Evolutionary conservation across 1,140 invertebrate species (phyloP).

Genomic region (Aleiodes sp.): DNA sequence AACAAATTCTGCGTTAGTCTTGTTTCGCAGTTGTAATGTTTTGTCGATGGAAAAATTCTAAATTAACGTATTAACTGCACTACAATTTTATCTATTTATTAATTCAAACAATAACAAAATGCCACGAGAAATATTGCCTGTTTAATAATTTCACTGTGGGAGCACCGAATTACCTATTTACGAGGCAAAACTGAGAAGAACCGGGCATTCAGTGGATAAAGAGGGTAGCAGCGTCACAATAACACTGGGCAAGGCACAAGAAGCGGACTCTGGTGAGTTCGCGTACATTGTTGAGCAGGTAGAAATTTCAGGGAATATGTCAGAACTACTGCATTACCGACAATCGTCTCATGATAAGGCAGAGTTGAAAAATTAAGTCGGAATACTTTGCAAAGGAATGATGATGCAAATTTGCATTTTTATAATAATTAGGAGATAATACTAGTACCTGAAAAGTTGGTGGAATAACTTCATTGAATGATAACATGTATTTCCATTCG

Average conservation of each 20-base stretch:
- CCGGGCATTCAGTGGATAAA: slow-evolving; percentile 31
- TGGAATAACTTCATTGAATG: no score
- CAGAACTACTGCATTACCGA: not conserved
- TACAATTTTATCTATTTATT: no score
- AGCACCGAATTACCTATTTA: slow-evolving; percentile 30
- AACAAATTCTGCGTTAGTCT: not conserved
- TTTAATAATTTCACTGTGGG: slow-evolving; percentile 15
- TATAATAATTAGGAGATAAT: no score
- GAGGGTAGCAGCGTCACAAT: slow-evolving; percentile 9
- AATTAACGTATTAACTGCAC: not conserved
- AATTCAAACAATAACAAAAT: no score
- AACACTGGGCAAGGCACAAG: not conserved
- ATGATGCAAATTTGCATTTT: no score
- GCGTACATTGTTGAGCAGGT: not conserved
- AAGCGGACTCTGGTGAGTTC: not conserved
- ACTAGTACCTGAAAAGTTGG: no score
- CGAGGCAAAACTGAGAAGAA: slow-evolving; percentile 21
- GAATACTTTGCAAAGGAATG: no score
- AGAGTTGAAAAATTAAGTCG: no score
- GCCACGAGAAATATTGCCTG: no score
- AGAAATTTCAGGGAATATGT: not conserved
- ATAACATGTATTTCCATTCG: no score
- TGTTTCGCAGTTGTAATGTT: not conserved
- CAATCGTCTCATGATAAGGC: not conserved
- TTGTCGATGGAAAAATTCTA: not conserved